Evolutionary conservation across 1,140 invertebrate genomes (phyloP).

Genomic region (Sipha flava): DNA sequence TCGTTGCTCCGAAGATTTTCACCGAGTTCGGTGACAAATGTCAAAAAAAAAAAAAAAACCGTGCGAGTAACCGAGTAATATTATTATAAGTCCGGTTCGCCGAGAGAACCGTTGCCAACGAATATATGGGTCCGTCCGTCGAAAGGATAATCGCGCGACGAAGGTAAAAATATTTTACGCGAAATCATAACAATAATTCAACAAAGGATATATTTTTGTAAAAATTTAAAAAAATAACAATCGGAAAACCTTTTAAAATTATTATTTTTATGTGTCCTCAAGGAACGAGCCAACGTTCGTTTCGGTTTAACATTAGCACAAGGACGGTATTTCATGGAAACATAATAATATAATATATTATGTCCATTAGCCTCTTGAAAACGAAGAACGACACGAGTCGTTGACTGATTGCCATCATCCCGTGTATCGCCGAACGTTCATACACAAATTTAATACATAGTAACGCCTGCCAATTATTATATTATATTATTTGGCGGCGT

Average conservation of each 20-base stretch:
- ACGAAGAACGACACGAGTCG: background rate
- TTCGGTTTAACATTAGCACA: slow-evolving; percentile 26
- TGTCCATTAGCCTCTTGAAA: background rate
- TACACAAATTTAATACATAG: background rate
- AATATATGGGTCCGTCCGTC: too few species aligned
- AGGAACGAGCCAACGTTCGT: slow-evolving; percentile 19
- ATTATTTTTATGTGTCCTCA: background rate
- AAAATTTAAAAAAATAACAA: too few species aligned
- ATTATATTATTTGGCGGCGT: background rate
- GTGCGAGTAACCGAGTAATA: slow-evolving; percentile 3
- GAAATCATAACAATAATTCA: too few species aligned
- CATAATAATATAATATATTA: background rate
- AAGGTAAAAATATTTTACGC: too few species aligned
- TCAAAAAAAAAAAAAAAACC: background rate
- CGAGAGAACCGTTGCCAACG: too few species aligned
- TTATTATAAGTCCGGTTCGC: background rate
- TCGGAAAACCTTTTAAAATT: background rate
- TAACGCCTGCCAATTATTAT: background rate
- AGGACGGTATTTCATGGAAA: background rate
- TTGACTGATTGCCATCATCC: background rate
- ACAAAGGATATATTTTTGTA: too few species aligned
- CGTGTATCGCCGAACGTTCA: background rate
- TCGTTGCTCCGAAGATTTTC: background rate
- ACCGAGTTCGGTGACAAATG: background rate
- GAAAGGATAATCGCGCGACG: too few species aligned